Base-by-base conservation (phyloP, 2,888 invertebrate species). In the Antheraea yamamai region DNA sequence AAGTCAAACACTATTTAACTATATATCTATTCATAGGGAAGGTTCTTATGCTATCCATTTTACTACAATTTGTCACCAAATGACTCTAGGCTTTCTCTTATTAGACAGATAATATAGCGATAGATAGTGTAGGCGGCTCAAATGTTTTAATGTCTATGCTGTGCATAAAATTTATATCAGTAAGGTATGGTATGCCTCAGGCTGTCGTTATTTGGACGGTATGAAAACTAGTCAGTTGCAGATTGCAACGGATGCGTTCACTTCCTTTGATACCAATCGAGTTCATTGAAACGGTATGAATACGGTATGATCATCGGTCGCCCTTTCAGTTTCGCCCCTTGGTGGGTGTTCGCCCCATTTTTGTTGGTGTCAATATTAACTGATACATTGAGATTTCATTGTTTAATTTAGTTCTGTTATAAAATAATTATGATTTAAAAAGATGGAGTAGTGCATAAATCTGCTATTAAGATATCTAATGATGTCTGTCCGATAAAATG, bases 181-280 rank as follows among this genome's bases (percentile, higher is more conserved):
- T 66, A 66, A 66, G 6, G 64, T 12, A 66, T 30, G 26, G 6
- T 30, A 26, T 66, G 64, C 64, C 64, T 66, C 64, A 66, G 64
- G 64, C 64, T 66, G 14, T 30, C 64, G 64, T 30, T 23, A 66
- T 66, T 66, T 26, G 16, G 64, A 66, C 64, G 26, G 16, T 66
- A 30, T 66, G 16, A 12, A 66, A 30, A 12, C 26, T 66, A 30
- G 64, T 66, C 64, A 66, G 64, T 66, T 66, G 64, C 64, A 66
- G 64, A 66, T 66, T 14, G 64, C 64, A 66, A 66, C 64, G 30
- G 64, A 66, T 66, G 64, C 64, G 30, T 30, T 30, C 26, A 66
- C 30, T 66, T 66, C 64, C 64, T 66, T 66, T 66, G 64, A 66
- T 66, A 66, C 26, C 14, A 16, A 66, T 66, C 30, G 26, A 14